Percentiles rank a stretch among this genome's conserved stretches.
Conservation (phyloP, 2,797 vertebrate species). For the Synaphobranchus kaupii region DNA sequence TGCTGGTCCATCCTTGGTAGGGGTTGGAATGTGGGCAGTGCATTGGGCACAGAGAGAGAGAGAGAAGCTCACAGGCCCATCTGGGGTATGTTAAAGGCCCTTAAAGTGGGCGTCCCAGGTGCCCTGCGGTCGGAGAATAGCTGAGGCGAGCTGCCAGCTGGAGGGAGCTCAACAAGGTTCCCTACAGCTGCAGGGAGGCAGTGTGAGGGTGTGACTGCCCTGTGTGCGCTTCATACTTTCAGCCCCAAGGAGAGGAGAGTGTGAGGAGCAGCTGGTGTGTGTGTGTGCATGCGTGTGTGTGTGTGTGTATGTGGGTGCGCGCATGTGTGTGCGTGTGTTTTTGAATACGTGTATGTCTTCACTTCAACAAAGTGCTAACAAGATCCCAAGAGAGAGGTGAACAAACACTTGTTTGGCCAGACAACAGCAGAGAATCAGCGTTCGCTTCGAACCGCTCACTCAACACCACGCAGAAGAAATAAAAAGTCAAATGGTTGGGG, state of each 20-base stretch:
- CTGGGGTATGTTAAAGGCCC: background rate
- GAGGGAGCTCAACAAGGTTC: background rate
- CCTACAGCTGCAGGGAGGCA: background rate
- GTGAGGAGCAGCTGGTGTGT: conserved; percentile 13
- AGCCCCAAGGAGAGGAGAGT: background rate
- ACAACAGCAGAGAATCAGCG: conserved; percentile 1
- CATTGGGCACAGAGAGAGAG: background rate
- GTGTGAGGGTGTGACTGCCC: background rate
- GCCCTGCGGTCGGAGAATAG: background rate
- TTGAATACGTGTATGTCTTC: background rate
- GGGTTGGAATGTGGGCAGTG: background rate
- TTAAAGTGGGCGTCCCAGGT: background rate
- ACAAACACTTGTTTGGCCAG: conserved; percentile 8
- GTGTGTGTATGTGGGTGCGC: background rate
- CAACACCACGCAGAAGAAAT: background rate
- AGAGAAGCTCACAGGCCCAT: background rate
- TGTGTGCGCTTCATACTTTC: background rate
- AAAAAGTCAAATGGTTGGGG: background rate
- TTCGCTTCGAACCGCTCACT: background rate
- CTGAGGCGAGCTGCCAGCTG: conserved; percentile 9
- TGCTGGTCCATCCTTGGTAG: background rate
- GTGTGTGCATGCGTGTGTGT: conserved; percentile 1
- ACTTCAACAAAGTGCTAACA: conserved; percentile 32
- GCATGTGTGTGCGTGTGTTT: background rate
- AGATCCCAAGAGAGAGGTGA: conserved; percentile 29